A percentile compares a stretch with the other conserved stretches of the same genome.
Evolutionary conservation across 2,888 invertebrate species (phyloP).

Genomic region (Taphrorychus bicolor): DNA sequence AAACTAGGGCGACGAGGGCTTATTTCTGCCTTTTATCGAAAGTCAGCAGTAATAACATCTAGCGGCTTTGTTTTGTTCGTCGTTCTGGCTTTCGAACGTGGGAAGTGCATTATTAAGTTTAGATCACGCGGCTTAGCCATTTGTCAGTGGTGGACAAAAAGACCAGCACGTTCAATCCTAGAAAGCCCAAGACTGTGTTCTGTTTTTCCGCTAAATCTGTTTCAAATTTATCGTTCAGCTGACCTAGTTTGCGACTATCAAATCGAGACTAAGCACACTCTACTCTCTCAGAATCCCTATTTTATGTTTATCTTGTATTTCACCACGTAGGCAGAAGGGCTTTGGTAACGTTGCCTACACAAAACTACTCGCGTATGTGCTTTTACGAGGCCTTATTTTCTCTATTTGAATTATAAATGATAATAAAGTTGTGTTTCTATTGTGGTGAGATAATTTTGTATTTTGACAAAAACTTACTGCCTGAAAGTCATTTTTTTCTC

Average conservation of each 20-base stretch:
- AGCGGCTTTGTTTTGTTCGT: not conserved
- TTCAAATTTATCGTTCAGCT: not conserved
- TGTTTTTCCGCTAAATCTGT: not conserved
- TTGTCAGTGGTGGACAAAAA: too few species aligned
- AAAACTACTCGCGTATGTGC: too few species aligned
- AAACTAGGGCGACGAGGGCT: not conserved
- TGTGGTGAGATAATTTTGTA: too few species aligned
- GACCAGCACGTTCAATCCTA: too few species aligned
- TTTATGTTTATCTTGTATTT: not conserved
- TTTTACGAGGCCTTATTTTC: not conserved
- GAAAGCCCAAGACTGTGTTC: not conserved
- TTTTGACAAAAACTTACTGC: too few species aligned
- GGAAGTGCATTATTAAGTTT: too few species aligned
- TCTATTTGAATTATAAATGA: not conserved
- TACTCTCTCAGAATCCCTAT: not conserved
- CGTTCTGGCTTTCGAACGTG: too few species aligned
- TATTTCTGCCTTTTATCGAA: slow-evolving; percentile 2
- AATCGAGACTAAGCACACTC: not conserved
- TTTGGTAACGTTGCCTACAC: too few species aligned
- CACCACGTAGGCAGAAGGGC: too few species aligned
- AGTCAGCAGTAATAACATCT: not conserved
- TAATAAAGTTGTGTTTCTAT: too few species aligned
- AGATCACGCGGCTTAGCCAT: too few species aligned
- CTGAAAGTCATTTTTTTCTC: too few species aligned
- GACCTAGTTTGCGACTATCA: not conserved